These are phyloP conservation scores for Rhabdophis nuchalis DNA, from an alignment of 2,797 vertebrate species.

Conservation along the genomic window DNA sequence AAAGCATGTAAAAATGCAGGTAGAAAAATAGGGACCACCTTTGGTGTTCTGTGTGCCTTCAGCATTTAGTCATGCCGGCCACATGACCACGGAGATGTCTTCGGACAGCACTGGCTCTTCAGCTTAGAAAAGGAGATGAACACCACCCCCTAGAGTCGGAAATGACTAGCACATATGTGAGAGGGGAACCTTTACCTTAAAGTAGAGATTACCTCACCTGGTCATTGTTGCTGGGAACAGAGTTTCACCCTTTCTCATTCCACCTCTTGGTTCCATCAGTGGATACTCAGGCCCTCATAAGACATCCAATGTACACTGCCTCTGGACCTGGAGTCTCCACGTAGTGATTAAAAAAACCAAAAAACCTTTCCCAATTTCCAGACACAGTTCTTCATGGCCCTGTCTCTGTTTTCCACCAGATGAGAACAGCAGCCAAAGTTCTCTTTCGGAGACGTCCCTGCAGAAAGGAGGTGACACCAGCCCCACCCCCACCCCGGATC, in stretches of 20 bases:
- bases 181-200: no score
- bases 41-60: no score
- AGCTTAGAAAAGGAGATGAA: no score
- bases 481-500: slow-evolving; percentile 63
- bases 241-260: not conserved
- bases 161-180: no score
- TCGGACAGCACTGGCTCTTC: no score
- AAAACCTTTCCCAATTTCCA: not conserved
- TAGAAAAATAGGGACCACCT: no score
- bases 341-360: not conserved
- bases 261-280: not conserved
- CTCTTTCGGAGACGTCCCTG: slow-evolving; percentile 63
- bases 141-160: no score
- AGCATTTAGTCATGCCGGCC: no score
- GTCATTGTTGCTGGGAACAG: not conserved
- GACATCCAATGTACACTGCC: not conserved
- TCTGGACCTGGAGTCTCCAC: not conserved
- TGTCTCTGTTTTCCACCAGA: slow-evolving; percentile 45
- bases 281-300: not conserved
- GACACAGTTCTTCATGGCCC: not conserved
- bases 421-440: slow-evolving; percentile 70
- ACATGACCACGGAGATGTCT: no score
- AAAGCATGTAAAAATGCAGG: no score
- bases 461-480: slow-evolving; percentile 64
- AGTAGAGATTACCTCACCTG: not conserved